Evolutionary conservation across 2,888 invertebrate species (phyloP), one percentile per base, ranked within the genome.

Genomic region (Heliconius hortense): DNA sequence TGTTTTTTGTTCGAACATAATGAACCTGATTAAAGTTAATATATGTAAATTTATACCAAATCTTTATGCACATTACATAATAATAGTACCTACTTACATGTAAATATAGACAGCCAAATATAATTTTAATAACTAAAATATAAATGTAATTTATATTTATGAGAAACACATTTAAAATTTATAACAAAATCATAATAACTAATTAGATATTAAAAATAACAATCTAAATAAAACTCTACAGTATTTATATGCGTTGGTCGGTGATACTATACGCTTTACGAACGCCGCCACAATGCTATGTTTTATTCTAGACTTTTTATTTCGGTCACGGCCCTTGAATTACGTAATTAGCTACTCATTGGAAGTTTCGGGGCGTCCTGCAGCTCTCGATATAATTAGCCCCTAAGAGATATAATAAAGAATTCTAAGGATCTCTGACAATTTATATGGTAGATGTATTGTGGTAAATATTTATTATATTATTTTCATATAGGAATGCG

Each of bases 331-430:
- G 90, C 89, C 83, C 87, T 90, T 90, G 90, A 88, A 92, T 92
- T 89, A 90, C 89, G 87, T 92, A 92, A 93, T 93, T 92, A 92
- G 90, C 86, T 85, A 89, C 86, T 88, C 73, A 90, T 91, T 90
- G 88, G 85, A 85, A 88, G 85, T 87, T 86, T 82, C 81, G 85
- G 85, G 84, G 84, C 84, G 85, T 86, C 85, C 85, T 86, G 87
- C 87, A 84, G 84, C 84, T 85, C 84, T 83, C 83, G 83, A 88
- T 86, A 73, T 75, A 77, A 77, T 77, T 72, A 60, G 28, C 26
- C 48, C 48, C 53, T 69, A 53, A 70, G 69, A 31, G 39, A 76
- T 72, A 69, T 88, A 87, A 86, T 85, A 85, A 74, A 74, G 67
- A 63, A 69, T 63, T 74, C 43, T n/a, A 35, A 69, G 53, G 69